phyloP scores from a whole-genome alignment of 1,140 invertebrate species.

The Leptonema lineaticorne region DNA sequence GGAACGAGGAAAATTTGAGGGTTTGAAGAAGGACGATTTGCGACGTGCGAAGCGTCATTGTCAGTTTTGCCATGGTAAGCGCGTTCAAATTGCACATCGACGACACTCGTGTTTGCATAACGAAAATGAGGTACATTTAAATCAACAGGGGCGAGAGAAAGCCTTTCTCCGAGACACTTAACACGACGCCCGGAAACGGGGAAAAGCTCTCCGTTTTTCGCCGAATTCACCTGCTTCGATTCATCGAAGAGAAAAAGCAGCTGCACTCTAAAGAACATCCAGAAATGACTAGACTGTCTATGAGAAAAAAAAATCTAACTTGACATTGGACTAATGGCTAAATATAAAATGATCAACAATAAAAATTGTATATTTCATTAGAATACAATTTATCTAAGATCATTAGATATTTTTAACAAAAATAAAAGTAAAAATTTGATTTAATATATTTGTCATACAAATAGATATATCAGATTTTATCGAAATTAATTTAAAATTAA shows the following conservation, averaged over 20 bases:
- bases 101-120: conserved; percentile 5
- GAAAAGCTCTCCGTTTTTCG: conserved; percentile 16
- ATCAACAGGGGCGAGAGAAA: conserved; percentile 17
- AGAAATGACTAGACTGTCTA: too few relatives aligned
- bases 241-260: not conserved
- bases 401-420: too few relatives aligned
- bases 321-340: too few relatives aligned
- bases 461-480: too few relatives aligned
- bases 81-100: conserved; percentile 9
- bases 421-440: too few relatives aligned
- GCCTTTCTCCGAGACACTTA: conserved; percentile 13
- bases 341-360: too few relatives aligned
- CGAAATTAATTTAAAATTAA: too few relatives aligned
- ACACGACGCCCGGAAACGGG: conserved; percentile 4
- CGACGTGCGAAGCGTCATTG: not conserved
- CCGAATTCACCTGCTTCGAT: not conserved
- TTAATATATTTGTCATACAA: too few relatives aligned
- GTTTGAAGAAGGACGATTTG: not conserved
- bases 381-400: too few relatives aligned
- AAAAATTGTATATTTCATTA: too few relatives aligned
- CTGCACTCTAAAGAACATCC: too few relatives aligned
- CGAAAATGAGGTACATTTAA: conserved; percentile 16
- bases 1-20: not conserved
- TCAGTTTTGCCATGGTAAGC: not conserved
- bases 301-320: too few relatives aligned